phyloP scores from a whole-genome alignment of 2,888 invertebrate genomes.

The Caenorhabditis sp. region DNA sequence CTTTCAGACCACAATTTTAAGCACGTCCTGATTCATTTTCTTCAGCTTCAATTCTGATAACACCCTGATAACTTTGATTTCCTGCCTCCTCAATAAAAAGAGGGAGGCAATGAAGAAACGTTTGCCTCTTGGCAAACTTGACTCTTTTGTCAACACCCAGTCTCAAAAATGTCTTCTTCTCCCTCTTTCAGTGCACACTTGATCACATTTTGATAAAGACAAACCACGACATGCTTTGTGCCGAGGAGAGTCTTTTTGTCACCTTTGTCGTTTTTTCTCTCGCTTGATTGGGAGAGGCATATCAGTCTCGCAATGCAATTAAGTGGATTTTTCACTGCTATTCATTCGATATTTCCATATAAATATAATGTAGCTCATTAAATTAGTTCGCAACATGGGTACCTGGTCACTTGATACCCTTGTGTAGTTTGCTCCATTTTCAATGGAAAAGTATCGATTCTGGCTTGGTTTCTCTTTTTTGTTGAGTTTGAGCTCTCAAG shows the following conservation, averaged over 20 bases:
- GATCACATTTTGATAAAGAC: constrained; percentile 7
- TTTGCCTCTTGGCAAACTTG: not conserved
- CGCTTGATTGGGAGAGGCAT: too few species aligned
- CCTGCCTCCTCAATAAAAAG: not conserved
- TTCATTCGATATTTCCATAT: too few species aligned
- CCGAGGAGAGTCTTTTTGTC: not conserved
- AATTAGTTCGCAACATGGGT: too few species aligned
- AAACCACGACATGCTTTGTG: not conserved
- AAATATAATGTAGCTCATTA: not conserved
- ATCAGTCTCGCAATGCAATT: too few species aligned
- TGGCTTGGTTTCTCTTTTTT: too few species aligned
- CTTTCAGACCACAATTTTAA: too few species aligned
- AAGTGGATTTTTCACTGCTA: not conserved
- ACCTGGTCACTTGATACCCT: not conserved
- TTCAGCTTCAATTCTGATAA: not conserved
- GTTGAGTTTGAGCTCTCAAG: too few species aligned
- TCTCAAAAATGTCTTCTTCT: too few species aligned
- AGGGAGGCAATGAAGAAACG: not conserved
- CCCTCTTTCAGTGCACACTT: not conserved
- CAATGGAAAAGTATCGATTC: too few species aligned
- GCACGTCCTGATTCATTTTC: not conserved
- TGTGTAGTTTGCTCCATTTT: not conserved
- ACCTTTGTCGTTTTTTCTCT: not conserved
- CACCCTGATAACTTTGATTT: not conserved
- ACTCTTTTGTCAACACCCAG: not conserved